These are phyloP conservation scores for Theocolax elegans DNA, from an alignment of 1,140 invertebrate species.

Conservation along the genomic window DNA sequence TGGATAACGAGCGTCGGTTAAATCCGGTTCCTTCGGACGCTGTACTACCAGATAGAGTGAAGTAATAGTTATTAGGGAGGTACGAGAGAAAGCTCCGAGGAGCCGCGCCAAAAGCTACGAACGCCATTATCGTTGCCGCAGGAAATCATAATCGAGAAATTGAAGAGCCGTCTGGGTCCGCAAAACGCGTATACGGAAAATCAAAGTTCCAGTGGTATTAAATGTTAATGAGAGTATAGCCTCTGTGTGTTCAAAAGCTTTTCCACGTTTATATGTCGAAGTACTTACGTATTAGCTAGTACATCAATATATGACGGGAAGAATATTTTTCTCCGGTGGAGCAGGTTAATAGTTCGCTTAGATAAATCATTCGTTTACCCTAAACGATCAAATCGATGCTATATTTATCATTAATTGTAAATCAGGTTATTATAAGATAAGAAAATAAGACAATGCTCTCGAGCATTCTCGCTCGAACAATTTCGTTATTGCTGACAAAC, in stretches of 20 bases:
- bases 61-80: conserved; percentile 52
- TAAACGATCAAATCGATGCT: too few relatives aligned
- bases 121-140: conserved; percentile 42
- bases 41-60: conserved; percentile 36
- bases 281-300: conserved; percentile 23
- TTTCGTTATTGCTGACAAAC: background rate
- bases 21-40: conserved; percentile 36
- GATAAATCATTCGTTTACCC: too few relatives aligned
- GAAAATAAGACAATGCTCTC: background rate
- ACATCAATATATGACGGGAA: background rate
- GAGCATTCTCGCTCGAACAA: background rate
- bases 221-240: conserved; percentile 54
- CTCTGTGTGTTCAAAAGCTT: background rate
- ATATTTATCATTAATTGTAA: too few relatives aligned
- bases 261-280: background rate
- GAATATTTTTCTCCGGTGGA: background rate
- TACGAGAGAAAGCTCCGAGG: conserved; percentile 28
- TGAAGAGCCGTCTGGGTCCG: conserved; percentile 43
- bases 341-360: background rate
- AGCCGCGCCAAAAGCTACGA: conserved; percentile 39
- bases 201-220: conserved; percentile 57
- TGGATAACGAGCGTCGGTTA: conserved; percentile 41
- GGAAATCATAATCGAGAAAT: conserved; percentile 54
- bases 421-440: too few relatives aligned
- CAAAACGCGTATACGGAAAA: conserved; percentile 44